Percentiles rank a stretch among this genome's conserved stretches.
Evolutionary conservation across 2,797 vertebrate species (phyloP).

Genomic region (Pseudopleuronectes americanus): DNA sequence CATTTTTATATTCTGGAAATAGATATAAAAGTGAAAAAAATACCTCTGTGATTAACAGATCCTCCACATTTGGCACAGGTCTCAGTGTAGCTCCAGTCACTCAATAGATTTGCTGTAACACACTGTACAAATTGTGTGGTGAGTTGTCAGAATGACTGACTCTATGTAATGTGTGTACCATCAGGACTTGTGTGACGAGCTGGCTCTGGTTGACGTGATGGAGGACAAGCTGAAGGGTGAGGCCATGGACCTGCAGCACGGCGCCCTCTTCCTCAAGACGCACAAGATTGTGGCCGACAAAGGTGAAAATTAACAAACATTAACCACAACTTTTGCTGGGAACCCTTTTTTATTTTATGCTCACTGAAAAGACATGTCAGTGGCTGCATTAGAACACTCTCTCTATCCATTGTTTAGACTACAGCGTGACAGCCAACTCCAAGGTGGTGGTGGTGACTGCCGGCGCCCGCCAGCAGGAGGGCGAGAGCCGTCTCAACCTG

Average conservation of each 20-base stretch:
- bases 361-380: neutral
- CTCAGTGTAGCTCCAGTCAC: neutral
- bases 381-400: neutral
- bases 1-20: too few species aligned
- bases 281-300: constrained; percentile 94
- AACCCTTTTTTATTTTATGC: too few species aligned
- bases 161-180: neutral
- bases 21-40: too few species aligned
- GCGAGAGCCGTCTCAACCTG: constrained; percentile 96
- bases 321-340: too few species aligned
- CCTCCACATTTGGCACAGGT: neutral
- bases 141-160: neutral
- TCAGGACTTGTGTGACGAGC: constrained; percentile 93
- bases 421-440: constrained; percentile 94
- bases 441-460: constrained; percentile 95
- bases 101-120: neutral
- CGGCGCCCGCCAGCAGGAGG: constrained; percentile 96
- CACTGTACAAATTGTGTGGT: neutral
- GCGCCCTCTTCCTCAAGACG: constrained; percentile 94
- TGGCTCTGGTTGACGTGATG: constrained; percentile 97
- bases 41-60: neutral
- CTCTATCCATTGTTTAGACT: constrained; percentile 80
- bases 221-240: constrained; percentile 98
- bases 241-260: constrained; percentile 96
- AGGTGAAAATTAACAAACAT: constrained; percentile 77